Base-by-base conservation (phyloP, 2,797 vertebrate genomes). In the Enteromius argenteus region DNA sequence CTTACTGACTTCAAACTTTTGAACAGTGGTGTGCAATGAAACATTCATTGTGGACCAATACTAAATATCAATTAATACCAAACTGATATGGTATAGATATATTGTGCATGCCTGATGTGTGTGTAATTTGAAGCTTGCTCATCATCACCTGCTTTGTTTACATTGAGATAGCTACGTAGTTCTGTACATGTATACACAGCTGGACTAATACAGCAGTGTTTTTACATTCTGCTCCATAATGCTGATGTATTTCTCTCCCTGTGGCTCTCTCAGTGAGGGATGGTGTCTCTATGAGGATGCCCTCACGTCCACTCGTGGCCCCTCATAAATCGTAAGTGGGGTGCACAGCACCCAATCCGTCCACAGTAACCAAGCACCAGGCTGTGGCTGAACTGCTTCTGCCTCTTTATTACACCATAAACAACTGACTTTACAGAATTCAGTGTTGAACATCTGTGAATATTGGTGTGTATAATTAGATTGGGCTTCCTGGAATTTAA, bases 321-420 rank as follows among this genome's bases (percentile, higher is more conserved):
- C 95, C 95, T 92, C 95, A 95, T 90, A 96, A 96, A 93, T 95
- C 94, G 95, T 96, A 94, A 96, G 95, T 95, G 79, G 69, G 80
- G 51, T 76, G 78, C 23, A 67, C 89, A 89, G 90, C 91, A 93
- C 88, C 56, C 27, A 85, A 94, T 89, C 90, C 89, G 68, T 67
- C 10, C 35, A 27, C 56, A 83, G 87, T 91, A 89, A 86, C 84
- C 81, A 86, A 87, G 87, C 79, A 85, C 79, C 86, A 79, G 60
- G 46, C 66, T 66, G 51, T 88, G 69, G 84, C 44, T 84, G 68
- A 44, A 56, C 88, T 82, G 66, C 62, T 66, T 79, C 75, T 81
- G 74, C 83, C 30, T 83, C 71, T 77, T 84, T 85, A 83, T 85
- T 86, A 85, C 39, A 37, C 67, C 76, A 76, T 71, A 81, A 67